phyloP scores from a whole-genome alignment of 1,140 invertebrate genomes.

The Helicoverpa armigera region DNA sequence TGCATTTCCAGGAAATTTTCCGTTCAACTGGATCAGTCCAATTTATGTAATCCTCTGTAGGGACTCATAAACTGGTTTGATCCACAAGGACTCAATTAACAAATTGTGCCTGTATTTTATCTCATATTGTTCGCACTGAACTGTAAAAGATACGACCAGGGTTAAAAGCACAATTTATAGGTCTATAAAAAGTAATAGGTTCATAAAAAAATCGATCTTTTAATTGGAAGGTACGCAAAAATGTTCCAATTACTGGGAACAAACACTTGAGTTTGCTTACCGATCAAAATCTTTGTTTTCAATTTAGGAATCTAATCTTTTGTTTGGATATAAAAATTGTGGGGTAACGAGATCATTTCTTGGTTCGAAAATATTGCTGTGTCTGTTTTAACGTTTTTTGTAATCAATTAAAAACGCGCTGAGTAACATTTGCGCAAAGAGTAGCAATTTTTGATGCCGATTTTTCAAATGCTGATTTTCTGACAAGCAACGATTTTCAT shows the following conservation, averaged over 20 bases:
- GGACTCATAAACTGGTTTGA: constrained; percentile 16
- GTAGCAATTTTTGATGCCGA: no score
- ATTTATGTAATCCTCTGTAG: constrained; percentile 9
- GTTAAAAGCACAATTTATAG: constrained; percentile 32
- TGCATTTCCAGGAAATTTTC: background rate
- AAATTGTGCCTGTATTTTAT: constrained; percentile 41
- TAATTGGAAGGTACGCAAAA: constrained; percentile 33
- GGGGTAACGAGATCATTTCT: background rate
- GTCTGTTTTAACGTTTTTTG: no score
- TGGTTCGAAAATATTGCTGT: background rate
- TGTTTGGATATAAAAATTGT: background rate
- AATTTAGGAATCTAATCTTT: background rate
- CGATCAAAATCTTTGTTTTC: constrained; percentile 1
- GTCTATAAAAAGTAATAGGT: constrained; percentile 40
- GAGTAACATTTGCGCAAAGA: no score
- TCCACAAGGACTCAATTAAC: constrained; percentile 37
- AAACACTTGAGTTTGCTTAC: background rate
- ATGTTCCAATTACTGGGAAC: constrained; percentile 9
- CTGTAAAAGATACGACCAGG: constrained; percentile 28
- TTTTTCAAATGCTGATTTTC: no score
- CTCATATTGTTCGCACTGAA: constrained; percentile 24
- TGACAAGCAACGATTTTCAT: no score
- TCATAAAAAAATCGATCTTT: constrained; percentile 44
- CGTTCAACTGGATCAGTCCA: constrained; percentile 2
- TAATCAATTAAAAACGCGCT: no score